Evolutionary conservation across 2,113 vertebrate species (phyloP).

Genomic region (cattle (Bos taurus)): ARS-UCD2.0 NC_037332.1:22792001-22792500

Average conservation of each 20-base stretch:
- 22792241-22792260: background rate
- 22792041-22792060: background rate
- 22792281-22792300: rapidly evolving
- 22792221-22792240: rapidly evolving
- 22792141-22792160: background rate
- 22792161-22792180: background rate
- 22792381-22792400: background rate
- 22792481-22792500: background rate
- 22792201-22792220: background rate
- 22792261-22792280: background rate
- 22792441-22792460: background rate
- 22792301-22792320: background rate
- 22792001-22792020: background rate
- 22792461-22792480: background rate
- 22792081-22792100: background rate
- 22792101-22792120: background rate
- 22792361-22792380: background rate
- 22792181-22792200: rapidly evolving
- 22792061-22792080: background rate
- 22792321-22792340: background rate
- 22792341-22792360: rapidly evolving
- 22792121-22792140: background rate
- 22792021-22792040: background rate
- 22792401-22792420: background rate
- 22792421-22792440: background rate